phyloP scores from a whole-genome alignment of 2,888 invertebrate genomes.

The Xestia xanthographa region DNA sequence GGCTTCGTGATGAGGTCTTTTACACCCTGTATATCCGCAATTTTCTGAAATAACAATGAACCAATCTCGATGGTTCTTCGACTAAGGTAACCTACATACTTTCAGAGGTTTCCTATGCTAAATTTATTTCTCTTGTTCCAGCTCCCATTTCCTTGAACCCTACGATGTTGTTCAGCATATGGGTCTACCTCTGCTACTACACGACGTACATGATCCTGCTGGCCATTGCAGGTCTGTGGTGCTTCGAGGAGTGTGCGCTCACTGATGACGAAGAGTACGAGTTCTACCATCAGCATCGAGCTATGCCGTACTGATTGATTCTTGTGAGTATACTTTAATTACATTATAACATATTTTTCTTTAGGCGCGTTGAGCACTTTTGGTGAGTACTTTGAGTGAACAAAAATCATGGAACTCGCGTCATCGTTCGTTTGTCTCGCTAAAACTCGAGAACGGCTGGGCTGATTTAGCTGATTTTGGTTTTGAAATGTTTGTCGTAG shows the following conservation, averaged over 20 bases:
- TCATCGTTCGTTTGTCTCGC: too few relatives aligned
- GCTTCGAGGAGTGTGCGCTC: slow-evolving; percentile 87
- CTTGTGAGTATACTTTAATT: slow-evolving; percentile 62
- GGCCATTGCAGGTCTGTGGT: slow-evolving; percentile 88
- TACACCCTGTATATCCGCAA: too few relatives aligned
- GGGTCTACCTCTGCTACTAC: slow-evolving; percentile 84
- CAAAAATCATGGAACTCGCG: too few relatives aligned
- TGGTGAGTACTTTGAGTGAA: too few relatives aligned
- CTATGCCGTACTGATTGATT: slow-evolving; percentile 77
- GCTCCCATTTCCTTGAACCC: slow-evolving; percentile 32
- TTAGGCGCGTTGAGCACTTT: too few relatives aligned
- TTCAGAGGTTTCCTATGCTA: not conserved
- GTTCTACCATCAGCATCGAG: slow-evolving; percentile 79
- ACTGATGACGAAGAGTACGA: slow-evolving; percentile 87
- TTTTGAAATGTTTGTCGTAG: too few relatives aligned
- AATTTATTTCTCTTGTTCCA: slow-evolving; percentile 58
- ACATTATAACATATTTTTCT: too few relatives aligned
- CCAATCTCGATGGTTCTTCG: not conserved
- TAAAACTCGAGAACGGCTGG: too few relatives aligned
- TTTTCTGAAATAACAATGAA: not conserved
- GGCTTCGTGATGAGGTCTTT: too few relatives aligned
- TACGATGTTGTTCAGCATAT: slow-evolving; percentile 82
- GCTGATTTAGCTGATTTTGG: too few relatives aligned
- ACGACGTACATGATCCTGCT: slow-evolving; percentile 83
- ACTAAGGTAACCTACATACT: not conserved